Evolutionary conservation across 2,797 vertebrate species (phyloP), one percentile per base, ranked within the genome.

Genomic region (Spondyliosoma cantharus): DNA sequence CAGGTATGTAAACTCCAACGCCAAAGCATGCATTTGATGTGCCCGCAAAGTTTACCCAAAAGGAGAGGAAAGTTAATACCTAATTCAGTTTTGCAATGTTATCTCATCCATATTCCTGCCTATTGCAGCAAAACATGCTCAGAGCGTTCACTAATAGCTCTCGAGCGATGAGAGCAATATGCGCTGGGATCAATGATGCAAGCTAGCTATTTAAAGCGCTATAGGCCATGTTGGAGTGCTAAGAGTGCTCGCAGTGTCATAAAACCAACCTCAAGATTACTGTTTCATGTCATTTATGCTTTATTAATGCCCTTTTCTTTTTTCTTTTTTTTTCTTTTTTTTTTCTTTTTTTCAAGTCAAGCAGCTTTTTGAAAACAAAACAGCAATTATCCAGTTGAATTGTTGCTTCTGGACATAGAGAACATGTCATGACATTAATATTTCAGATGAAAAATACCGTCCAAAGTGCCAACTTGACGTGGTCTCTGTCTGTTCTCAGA

Each of bases 1-100:
- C 90, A 93, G 89, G 91, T 92, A 94, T 92, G 93, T 93, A 87
- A 94, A 93, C 92, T 92, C 83, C 81, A 84, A 76, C 74, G 80
- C 76, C 84, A 88, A 89, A 86, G 91, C 85, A 89, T 75, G 80
- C 89, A 91, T 90, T 92, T 94, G 93, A 94, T 94, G 88, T 91
- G 29, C 79, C 90, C 77, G 86, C 84, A 85, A 88, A 81, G 91
- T 92, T 93, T 91, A 90, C 89, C 83, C 82, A 84, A 87, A 90
- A 92, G 84, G 90, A 90, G 86, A 89, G 86, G 90, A 90, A 90
- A 91, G 93, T 92, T 93, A 92, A 93, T 91, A 65, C 53, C 87
- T 92, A 89, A 91, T 91, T 87, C 86, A 45, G 78, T 79, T 87
- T 84, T 89, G 91, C 87, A 89, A 88, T 15, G 74, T 65, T 83